Evolutionary conservation across 2,888 invertebrate species (phyloP).

Genomic region (Patella pellucida): DNA sequence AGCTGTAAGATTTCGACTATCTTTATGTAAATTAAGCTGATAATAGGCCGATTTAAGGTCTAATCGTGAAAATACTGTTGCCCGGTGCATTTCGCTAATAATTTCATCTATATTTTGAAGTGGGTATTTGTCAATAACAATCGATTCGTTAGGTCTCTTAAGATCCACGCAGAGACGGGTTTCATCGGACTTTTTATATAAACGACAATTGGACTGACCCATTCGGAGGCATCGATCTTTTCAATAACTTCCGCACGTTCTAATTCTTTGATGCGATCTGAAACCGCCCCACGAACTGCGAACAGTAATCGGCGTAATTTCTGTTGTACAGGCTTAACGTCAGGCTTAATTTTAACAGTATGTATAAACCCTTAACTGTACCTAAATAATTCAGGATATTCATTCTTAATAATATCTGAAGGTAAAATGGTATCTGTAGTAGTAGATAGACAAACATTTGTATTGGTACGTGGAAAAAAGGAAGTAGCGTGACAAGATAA

Average conservation of each 20-base stretch:
- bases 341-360: neutral
- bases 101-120: constrained; percentile 6
- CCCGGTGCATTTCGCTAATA: neutral
- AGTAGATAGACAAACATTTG: neutral
- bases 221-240: constrained; percentile 12
- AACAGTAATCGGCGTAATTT: neutral
- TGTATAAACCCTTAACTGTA: neutral
- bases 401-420: no score
- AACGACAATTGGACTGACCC: neutral
- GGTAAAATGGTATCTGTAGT: no score
- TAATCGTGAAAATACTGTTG: neutral
- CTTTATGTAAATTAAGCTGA: neutral
- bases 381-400: neutral
- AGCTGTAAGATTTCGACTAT: neutral
- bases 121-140: constrained; percentile 9
- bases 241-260: constrained; percentile 6
- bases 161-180: neutral
- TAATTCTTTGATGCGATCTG: neutral
- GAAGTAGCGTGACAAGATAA: no score
- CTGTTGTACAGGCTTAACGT: neutral
- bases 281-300: neutral
- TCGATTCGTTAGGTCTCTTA: neutral
- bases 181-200: neutral
- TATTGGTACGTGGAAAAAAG: neutral
- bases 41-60: neutral